phyloP scores from a whole-genome alignment of 1,140 invertebrate genomes.

The Solenopsis invicta region DNA sequence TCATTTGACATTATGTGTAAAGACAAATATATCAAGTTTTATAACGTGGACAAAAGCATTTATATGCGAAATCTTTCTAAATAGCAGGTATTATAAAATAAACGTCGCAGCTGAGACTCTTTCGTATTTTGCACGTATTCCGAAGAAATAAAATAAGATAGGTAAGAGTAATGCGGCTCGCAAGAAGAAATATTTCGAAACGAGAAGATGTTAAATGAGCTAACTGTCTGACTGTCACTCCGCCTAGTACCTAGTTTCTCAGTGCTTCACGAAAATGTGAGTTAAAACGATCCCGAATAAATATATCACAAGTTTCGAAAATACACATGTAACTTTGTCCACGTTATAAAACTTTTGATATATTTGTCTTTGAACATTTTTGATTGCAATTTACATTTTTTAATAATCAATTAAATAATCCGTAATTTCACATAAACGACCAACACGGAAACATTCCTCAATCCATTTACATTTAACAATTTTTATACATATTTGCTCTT shows the following conservation, averaged over 20 bases:
- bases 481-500: slow-evolving; percentile 21
- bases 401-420: slow-evolving; percentile 72
- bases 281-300: slow-evolving; percentile 50
- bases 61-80: slow-evolving; percentile 77
- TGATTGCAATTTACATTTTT: neutral
- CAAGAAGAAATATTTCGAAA: slow-evolving; percentile 82
- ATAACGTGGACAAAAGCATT: no score
- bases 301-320: slow-evolving; percentile 34
- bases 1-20: no score
- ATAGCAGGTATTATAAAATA: slow-evolving; percentile 80
- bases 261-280: slow-evolving; percentile 77
- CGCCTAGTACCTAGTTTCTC: slow-evolving; percentile 77
- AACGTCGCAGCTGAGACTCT: slow-evolving; percentile 79
- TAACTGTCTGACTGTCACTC: slow-evolving; percentile 84
- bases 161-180: slow-evolving; percentile 70
- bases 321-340: slow-evolving; percentile 41
- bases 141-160: slow-evolving; percentile 78
- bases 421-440: slow-evolving; percentile 65
- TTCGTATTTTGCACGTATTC: slow-evolving; percentile 79
- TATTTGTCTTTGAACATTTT: slow-evolving; percentile 36
- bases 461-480: slow-evolving; percentile 82
- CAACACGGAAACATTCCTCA: slow-evolving; percentile 76
- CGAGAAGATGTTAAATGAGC: slow-evolving; percentile 82
- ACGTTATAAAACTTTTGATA: slow-evolving; percentile 9
- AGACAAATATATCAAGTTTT: no score